Percentiles rank a stretch among this genome's conserved stretches.
Conservation (phyloP, 2,113 vertebrate genomes). For the Parus major region DNA sequence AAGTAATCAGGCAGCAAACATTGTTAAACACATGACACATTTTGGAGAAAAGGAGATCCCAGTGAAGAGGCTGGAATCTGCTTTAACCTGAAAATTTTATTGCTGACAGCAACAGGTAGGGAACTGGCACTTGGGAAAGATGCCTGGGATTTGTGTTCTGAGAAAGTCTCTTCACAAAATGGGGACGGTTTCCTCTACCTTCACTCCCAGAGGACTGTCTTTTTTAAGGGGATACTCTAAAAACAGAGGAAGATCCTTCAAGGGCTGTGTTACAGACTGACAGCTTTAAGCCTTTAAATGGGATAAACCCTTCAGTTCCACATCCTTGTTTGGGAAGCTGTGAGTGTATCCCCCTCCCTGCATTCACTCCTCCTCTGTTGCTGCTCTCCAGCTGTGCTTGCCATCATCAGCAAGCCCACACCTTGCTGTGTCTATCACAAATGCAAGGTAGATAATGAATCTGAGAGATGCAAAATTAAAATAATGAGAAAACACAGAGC, state of each 20-base stretch:
- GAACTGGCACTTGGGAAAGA: background rate
- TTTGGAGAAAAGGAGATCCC: background rate
- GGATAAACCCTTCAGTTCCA: background rate
- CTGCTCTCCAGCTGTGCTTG: background rate
- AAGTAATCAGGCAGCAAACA: background rate
- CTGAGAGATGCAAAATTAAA: background rate
- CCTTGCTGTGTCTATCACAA: background rate
- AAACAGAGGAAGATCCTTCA: background rate
- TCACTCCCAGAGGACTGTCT: background rate
- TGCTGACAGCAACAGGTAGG: background rate
- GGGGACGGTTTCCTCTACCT: background rate
- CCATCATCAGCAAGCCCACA: background rate
- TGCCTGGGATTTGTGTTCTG: rapidly evolving
- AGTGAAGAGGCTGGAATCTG: background rate
- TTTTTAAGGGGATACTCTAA: background rate
- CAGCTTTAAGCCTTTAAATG: background rate
- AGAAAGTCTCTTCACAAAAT: background rate
- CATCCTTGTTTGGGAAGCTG: background rate
- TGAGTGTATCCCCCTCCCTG: background rate
- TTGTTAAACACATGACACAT: background rate
- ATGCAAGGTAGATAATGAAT: background rate
- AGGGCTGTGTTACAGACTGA: background rate
- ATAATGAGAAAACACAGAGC: background rate
- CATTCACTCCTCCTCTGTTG: background rate
- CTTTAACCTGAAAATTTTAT: background rate